Base-by-base conservation (phyloP, 2,797 vertebrate genomes). In the Pipistrellus nathusii region DNA sequence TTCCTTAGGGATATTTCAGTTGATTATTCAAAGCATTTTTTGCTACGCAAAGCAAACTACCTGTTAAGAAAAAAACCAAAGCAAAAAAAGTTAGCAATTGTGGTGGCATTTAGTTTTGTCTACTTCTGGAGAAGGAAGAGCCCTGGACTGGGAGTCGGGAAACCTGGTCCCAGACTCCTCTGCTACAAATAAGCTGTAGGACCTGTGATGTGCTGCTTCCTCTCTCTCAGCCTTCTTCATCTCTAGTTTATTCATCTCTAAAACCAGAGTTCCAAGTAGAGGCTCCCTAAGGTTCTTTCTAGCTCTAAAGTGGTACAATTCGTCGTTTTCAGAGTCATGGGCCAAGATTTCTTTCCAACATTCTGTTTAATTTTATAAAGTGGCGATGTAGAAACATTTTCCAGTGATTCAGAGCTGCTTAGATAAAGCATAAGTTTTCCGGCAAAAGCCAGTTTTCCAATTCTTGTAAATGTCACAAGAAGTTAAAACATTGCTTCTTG, bases 401-500 rank as follows among this genome's bases (percentile, higher is more conserved):
- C 55, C 32, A 88, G 71, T 87, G 25, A 86, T 94, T 95, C 82
- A 88, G 77, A 94, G 77, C 71, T 96, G 78, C 93, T 95, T 94
- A 93, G 91, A 96, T 93, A 85, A 95, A 94, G 76, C 64, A 93
- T 94, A 89, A 69, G 32, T 92, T 96, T 97, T 94, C 83, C 6
- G 3, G 90, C 78, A 95, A 96, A 93, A 95, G 84, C 32, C 86
- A 96, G 80, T 68, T 96, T 95, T 97, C 95, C 73, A 96, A 76
- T 94, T 94, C 82, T 94, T 95, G 72, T 96, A 97, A 97, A 96
- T 97, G 96, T 97, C 92, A 94, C 86, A 85, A 25, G 72, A 93
- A 92, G 62, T 88, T 73, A 94, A 97, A 92, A 73, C 59, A 75
- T 62, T 91, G 85, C 95, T 95, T 97, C 94, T 96, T 94, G 85